phyloP scores from a whole-genome alignment of 2,888 invertebrate genomes.

The Lamellibrachia satsuma region DNA sequence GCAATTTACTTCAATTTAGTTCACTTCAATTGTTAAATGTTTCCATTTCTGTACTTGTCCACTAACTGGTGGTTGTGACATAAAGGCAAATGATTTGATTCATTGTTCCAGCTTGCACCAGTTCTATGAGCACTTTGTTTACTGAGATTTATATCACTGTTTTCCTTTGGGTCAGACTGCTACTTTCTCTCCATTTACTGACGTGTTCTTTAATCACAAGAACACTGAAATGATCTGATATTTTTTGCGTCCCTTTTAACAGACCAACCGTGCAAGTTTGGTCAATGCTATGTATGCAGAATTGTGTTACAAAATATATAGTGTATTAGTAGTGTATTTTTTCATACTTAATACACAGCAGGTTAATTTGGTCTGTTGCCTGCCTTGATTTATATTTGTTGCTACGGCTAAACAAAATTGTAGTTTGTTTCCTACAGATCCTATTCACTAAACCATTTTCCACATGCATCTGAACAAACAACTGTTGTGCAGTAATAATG shows the following conservation, averaged over 20 bases:
- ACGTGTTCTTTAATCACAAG: neutral
- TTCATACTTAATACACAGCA: no score
- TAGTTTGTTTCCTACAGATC: no score
- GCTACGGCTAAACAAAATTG: no score
- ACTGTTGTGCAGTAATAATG: neutral
- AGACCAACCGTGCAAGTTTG: no score
- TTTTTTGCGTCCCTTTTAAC: neutral
- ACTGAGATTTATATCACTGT: neutral
- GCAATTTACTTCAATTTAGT: neutral
- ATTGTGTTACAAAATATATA: no score
- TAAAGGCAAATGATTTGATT: neutral
- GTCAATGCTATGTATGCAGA: no score
- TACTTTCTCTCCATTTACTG: neutral
- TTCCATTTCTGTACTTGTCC: neutral
- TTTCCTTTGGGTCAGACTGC: neutral
- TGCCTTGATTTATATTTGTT: no score
- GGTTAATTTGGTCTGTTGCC: no score
- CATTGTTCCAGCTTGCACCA: neutral
- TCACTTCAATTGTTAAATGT: neutral
- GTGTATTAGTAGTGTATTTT: no score
- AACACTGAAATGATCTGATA: neutral
- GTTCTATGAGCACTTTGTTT: neutral
- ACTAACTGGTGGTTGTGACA: neutral
- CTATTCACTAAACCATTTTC: neutral
- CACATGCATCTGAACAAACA: neutral